Evolutionary conservation across 2,113 vertebrate genomes (phyloP).

Genomic region (Anoplopoma fimbria): DNA sequence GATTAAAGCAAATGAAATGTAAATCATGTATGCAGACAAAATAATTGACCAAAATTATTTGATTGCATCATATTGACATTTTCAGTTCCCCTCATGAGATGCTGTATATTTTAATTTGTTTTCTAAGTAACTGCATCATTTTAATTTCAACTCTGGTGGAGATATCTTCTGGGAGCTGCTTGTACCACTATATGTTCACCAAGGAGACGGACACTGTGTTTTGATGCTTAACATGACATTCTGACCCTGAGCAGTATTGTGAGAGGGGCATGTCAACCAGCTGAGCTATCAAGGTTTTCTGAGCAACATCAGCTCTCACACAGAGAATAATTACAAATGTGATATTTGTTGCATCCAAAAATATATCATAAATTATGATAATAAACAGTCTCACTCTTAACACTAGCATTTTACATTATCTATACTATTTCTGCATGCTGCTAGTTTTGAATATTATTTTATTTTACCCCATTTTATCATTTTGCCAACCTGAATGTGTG

Average conservation of each 20-base stretch:
- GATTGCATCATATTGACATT: constrained; percentile 21
- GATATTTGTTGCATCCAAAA: neutral
- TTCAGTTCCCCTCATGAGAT: neutral
- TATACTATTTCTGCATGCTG: neutral
- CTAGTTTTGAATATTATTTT: neutral
- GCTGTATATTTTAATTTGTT: neutral
- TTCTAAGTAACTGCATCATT: neutral
- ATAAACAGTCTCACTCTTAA: neutral
- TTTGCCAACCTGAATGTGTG: neutral
- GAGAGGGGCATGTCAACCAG: neutral
- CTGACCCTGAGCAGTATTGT: constrained; percentile 8
- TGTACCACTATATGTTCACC: neutral
- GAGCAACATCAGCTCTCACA: neutral
- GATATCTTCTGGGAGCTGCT: neutral
- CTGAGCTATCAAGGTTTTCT: neutral
- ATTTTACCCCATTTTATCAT: neutral
- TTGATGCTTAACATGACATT: neutral
- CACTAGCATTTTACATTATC: neutral
- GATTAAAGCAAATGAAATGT: constrained; percentile 42
- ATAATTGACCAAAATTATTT: constrained; percentile 23
- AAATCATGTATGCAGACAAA: constrained; percentile 7
- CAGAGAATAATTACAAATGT: neutral
- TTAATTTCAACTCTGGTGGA: neutral
- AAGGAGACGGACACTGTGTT: neutral
- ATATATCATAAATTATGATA: neutral